phyloP scores from a whole-genome alignment of 2,113 vertebrate species.

The Halcyon malimbica region DNA sequence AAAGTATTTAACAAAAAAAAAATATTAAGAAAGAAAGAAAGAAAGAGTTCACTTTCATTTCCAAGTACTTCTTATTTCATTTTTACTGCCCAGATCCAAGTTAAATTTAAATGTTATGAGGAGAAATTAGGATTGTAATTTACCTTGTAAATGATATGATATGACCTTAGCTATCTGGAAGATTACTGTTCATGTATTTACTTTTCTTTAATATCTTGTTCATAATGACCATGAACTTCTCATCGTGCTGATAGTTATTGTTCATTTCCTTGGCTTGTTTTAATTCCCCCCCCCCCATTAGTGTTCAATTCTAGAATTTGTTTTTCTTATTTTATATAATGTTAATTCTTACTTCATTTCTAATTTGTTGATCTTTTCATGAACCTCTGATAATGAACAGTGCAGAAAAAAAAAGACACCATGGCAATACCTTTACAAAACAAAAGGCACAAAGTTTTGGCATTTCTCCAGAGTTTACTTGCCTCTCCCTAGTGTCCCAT shows the following conservation, averaged over 20 bases:
- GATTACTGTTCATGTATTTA: neutral
- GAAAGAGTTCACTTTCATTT: neutral
- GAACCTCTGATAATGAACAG: neutral
- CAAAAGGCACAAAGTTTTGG: neutral
- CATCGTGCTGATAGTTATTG: neutral
- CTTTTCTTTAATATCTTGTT: neutral
- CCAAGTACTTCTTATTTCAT: neutral
- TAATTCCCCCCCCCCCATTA: neutral
- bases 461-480: neutral
- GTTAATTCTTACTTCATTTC: neutral
- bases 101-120: neutral
- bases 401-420: neutral
- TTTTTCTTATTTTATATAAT: neutral
- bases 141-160: neutral
- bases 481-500: neutral
- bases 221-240: neutral
- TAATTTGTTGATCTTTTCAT: neutral
- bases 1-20: neutral
- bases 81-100: neutral
- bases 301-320: neutral
- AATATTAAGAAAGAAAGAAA: neutral
- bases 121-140: neutral
- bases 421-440: neutral
- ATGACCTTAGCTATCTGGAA: neutral
- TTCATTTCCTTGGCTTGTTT: neutral